phyloP scores from a whole-genome alignment of 2,888 invertebrate species.

The Amorpha juglandis region DNA sequence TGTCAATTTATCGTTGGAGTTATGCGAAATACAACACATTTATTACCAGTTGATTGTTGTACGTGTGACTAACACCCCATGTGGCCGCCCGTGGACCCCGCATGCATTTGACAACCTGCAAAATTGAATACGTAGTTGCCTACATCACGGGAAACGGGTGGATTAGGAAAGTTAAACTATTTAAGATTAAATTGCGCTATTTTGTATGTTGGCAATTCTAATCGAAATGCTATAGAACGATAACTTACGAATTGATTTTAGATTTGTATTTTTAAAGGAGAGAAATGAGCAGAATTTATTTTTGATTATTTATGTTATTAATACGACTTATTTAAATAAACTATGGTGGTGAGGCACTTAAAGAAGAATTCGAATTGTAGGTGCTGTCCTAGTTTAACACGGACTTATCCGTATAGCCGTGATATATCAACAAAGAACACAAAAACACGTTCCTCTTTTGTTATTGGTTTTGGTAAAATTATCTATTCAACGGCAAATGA shows the following conservation, averaged over 20 bases:
- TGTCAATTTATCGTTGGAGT: not conserved
- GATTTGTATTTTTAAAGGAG: too few species aligned
- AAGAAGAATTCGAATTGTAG: not conserved
- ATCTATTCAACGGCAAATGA: slow-evolving; percentile 11
- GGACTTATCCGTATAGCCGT: not conserved
- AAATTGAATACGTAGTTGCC: slow-evolving; percentile 59
- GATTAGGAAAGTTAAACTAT: slow-evolving; percentile 18
- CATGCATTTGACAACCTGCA: slow-evolving; percentile 68
- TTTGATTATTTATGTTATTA: not conserved
- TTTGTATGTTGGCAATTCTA: not conserved
- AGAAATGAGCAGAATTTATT: not conserved
- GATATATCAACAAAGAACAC: not conserved
- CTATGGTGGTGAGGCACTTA: not conserved
- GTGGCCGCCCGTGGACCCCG: slow-evolving; percentile 40
- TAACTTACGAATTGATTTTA: not conserved
- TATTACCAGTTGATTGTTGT: slow-evolving; percentile 41
- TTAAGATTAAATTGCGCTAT: slow-evolving; percentile 1
- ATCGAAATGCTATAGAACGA: not conserved
- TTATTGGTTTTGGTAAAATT: slow-evolving; percentile 18
- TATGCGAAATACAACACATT: slow-evolving; percentile 15
- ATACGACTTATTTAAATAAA: not conserved
- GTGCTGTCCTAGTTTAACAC: not conserved
- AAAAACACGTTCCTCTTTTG: slow-evolving; percentile 16
- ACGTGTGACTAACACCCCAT: slow-evolving; percentile 46
- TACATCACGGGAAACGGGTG: not conserved